A percentile compares a stretch with the other conserved stretches of the same genome.
phyloP scores from a whole-genome alignment of 2,113 vertebrate genomes.

The Leuciscus idus region DNA sequence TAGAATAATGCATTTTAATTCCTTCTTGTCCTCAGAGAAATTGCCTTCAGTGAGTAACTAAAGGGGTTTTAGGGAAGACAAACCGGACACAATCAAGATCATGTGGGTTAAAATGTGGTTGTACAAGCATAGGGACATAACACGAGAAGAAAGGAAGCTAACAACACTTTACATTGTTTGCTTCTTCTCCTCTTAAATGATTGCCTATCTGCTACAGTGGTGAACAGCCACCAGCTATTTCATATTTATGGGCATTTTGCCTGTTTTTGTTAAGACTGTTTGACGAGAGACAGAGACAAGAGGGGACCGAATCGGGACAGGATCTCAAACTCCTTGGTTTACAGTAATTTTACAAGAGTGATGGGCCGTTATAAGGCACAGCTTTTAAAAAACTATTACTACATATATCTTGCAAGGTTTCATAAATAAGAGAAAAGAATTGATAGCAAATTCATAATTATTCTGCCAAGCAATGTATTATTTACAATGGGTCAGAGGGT shows the following conservation, averaged over 20 bases:
- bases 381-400: no score
- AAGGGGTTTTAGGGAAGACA: no score
- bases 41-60: neutral
- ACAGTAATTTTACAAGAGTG: no score
- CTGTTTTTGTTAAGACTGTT: neutral
- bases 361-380: no score
- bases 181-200: neutral
- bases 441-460: no score
- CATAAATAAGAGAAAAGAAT: no score
- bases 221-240: neutral
- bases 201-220: neutral
- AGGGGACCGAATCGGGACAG: neutral
- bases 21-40: neutral
- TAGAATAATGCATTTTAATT: neutral
- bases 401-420: no score
- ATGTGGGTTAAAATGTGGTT: neutral
- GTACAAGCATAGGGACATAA: neutral
- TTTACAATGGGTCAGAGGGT: no score
- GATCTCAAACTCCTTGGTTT: neutral
- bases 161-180: neutral
- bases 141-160: neutral
- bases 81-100: neutral
- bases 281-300: neutral
- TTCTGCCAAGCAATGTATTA: no score
- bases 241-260: neutral